Conservation (phyloP, 2,113 vertebrate species). For the Bos javanicus region DNA sequence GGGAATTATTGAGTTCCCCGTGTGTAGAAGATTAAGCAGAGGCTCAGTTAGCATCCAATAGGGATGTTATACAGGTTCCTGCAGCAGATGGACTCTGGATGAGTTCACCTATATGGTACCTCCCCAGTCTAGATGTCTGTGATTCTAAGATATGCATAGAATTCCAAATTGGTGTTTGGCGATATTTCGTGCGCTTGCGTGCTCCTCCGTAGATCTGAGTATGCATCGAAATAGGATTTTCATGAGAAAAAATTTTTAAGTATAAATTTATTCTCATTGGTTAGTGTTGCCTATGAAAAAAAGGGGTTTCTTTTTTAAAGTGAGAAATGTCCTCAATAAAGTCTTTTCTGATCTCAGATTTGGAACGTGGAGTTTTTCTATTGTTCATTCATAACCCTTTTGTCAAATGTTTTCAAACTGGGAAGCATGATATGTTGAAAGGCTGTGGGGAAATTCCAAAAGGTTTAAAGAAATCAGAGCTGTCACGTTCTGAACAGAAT, state of each 20-base stretch:
- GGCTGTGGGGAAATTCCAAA: not conserved
- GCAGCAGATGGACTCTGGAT: fast-evolving
- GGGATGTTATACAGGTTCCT: not conserved
- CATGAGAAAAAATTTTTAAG: not conserved
- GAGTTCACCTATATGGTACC: not conserved
- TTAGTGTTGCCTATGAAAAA: not conserved
- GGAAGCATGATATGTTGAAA: not conserved
- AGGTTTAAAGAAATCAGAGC: not conserved
- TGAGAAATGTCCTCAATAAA: not conserved
- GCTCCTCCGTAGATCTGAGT: not conserved
- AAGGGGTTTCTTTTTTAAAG: not conserved
- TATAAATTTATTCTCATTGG: not conserved
- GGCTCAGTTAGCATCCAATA: not conserved
- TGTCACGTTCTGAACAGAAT: not conserved
- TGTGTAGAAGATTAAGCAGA: not conserved
- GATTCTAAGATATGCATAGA: not conserved
- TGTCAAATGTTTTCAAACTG: constrained; percentile 14
- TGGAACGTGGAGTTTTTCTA: not conserved
- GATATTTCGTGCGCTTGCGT: not conserved
- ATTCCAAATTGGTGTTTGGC: not conserved
- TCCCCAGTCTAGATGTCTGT: not conserved
- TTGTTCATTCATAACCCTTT: not conserved
- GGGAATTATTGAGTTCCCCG: fast-evolving
- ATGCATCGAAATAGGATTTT: not conserved
- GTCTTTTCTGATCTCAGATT: not conserved